These are phyloP conservation scores for Phylloscopus whistleri DNA, from an alignment of 2,113 vertebrate species.

Conservation along the genomic window DNA sequence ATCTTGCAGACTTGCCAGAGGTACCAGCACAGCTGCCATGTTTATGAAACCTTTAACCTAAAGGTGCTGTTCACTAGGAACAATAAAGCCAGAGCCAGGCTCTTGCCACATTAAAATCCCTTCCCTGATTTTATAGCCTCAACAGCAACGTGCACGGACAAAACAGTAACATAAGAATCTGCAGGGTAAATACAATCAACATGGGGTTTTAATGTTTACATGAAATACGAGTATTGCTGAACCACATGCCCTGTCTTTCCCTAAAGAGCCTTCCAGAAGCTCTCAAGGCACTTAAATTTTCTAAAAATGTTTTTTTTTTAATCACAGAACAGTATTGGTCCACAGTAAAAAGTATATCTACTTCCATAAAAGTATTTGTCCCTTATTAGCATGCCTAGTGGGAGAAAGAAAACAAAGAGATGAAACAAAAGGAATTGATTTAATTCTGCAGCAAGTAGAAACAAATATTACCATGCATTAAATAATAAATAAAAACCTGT, in stretches of 20 bases:
- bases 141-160: background rate
- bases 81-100: background rate
- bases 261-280: background rate
- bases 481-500: background rate
- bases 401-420: background rate
- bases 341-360: background rate
- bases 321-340: background rate
- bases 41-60: background rate
- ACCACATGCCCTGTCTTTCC: background rate
- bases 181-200: background rate
- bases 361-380: background rate
- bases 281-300: background rate
- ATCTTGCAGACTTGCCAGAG: background rate
- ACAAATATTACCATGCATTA: background rate
- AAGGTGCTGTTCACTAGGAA: background rate
- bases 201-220: background rate
- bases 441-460: background rate
- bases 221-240: background rate
- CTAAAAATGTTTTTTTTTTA: background rate
- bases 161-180: background rate
- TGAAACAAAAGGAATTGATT: background rate
- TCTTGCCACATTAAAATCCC: background rate
- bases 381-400: background rate
- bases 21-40: background rate
- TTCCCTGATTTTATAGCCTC: background rate